Evolutionary conservation across 1,140 invertebrate species (phyloP).

Genomic region (Zeugodacus cucurbitae): DNA sequence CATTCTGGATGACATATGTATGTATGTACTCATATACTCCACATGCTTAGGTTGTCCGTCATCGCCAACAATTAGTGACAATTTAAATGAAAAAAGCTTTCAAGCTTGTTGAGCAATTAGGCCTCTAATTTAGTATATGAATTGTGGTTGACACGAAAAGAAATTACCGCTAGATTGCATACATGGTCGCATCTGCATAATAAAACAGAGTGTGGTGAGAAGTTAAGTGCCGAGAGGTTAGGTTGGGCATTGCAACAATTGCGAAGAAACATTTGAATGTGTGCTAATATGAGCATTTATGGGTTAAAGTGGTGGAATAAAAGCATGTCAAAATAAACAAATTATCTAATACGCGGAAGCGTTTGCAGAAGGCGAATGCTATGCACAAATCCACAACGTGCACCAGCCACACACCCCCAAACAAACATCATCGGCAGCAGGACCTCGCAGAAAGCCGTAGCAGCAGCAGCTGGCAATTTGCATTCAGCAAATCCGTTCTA

Average conservation of each 20-base stretch:
- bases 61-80: not conserved
- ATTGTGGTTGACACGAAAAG: constrained; percentile 5
- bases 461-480: too few relatives aligned
- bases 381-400: not conserved
- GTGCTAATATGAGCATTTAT: constrained; percentile 16
- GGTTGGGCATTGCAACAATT: not conserved
- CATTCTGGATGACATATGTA: too few relatives aligned
- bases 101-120: not conserved
- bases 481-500: too few relatives aligned
- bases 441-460: not conserved
- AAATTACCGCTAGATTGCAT: not conserved
- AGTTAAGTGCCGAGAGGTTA: not conserved
- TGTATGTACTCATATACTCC: too few relatives aligned
- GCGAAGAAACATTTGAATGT: not conserved
- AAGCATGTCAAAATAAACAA: constrained; percentile 33
- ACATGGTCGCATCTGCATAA: too few relatives aligned
- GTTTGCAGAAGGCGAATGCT: not conserved
- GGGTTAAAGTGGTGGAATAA: constrained; percentile 8
- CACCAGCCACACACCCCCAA: too few relatives aligned
- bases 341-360: not conserved
- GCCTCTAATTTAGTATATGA: not conserved
- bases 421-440: not conserved
- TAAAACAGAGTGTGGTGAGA: not conserved
- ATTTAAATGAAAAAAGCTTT: not conserved
- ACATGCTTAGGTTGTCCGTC: not conserved